These are phyloP conservation scores for Agonopterix heracliana DNA, from an alignment of 2,888 invertebrate genomes.

Conservation along the genomic window DNA sequence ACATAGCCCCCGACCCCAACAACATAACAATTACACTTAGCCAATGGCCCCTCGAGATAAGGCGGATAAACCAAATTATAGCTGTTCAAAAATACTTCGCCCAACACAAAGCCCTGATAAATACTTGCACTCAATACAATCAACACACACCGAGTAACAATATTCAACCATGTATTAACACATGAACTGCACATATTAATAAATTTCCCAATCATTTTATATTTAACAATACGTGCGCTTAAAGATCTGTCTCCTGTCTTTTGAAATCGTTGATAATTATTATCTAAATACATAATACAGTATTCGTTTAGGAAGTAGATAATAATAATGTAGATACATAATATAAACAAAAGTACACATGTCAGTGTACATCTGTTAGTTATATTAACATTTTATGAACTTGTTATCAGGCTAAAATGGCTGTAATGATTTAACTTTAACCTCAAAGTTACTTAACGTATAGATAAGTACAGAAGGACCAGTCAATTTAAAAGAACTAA, in stretches of 20 bases:
- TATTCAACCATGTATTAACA: constrained; percentile 41
- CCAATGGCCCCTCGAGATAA: constrained; percentile 38
- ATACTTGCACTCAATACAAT: constrained; percentile 51
- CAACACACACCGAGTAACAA: constrained; percentile 45
- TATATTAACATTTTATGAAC: too few species aligned
- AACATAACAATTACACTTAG: constrained; percentile 21
- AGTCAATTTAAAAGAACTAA: too few species aligned
- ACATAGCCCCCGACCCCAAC: constrained; percentile 18
- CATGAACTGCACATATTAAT: constrained; percentile 32
- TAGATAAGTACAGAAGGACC: too few species aligned
- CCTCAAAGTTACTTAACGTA: too few species aligned
- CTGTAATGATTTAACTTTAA: too few species aligned
- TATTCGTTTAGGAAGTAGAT: too few species aligned
- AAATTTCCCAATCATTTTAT: constrained; percentile 31
- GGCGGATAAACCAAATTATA: constrained; percentile 54
- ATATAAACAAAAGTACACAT: too few species aligned
- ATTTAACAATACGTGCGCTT: neutral
- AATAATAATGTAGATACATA: too few species aligned
- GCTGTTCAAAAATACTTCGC: constrained; percentile 58
- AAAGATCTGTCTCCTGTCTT: neutral
- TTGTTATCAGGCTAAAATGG: too few species aligned
- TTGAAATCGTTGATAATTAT: neutral
- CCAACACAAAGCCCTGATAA: constrained; percentile 56
- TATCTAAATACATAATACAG: too few species aligned
- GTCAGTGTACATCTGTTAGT: too few species aligned